Evolutionary conservation across 2,113 vertebrate genomes (phyloP).

Genomic region (Orycteropus afer): DNA sequence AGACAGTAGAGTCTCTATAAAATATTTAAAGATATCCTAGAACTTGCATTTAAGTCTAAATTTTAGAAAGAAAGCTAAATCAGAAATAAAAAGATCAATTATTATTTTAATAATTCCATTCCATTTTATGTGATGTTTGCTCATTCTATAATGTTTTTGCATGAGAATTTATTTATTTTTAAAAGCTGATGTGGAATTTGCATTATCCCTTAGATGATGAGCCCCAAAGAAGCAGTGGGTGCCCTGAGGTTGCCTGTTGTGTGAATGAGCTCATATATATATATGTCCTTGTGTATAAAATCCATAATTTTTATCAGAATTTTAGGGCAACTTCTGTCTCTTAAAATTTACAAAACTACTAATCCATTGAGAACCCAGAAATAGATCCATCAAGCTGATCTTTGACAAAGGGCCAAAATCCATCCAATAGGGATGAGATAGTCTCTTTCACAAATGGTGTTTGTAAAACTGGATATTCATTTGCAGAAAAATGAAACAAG

Average conservation of each 20-base stretch:
- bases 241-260: too few species aligned
- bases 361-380: too few species aligned
- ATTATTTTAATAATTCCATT: background rate
- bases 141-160: background rate
- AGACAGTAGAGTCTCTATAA: background rate
- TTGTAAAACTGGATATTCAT: too few species aligned
- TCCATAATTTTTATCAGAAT: background rate
- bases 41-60: background rate
- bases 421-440: too few species aligned
- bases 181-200: background rate
- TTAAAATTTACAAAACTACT: background rate
- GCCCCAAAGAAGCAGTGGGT: too few species aligned
- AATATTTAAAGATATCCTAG: background rate
- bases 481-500: too few species aligned
- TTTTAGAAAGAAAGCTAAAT: background rate
- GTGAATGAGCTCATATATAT: background rate
- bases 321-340: background rate
- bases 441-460: too few species aligned
- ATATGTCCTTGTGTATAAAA: background rate
- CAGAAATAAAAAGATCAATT: background rate
- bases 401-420: too few species aligned
- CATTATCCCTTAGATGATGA: fast-evolving
- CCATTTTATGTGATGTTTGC: fast-evolving
- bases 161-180: background rate
- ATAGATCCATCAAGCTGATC: too few species aligned